Evolutionary conservation across 23 tunicate species (phyloP).

Genomic region (Ascidia mentula): DNA sequence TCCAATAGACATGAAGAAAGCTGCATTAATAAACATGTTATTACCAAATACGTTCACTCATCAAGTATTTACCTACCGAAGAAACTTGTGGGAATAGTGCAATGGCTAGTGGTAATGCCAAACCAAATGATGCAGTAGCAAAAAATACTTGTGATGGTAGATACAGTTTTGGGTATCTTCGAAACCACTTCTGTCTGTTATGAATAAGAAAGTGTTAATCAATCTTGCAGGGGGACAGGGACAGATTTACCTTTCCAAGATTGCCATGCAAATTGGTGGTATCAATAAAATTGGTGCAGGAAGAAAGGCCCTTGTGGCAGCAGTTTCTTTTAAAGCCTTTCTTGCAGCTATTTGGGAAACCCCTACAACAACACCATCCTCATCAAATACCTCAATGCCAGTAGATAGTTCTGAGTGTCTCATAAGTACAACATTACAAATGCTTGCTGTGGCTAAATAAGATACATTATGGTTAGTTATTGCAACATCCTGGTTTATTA

Average conservation of each 20-base stretch:
- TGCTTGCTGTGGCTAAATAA: constrained; percentile 71
- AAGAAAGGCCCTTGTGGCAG: constrained; percentile 75
- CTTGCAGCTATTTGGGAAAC: constrained; percentile 88
- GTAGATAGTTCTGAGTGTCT: constrained; percentile 73
- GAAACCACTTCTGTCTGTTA: constrained; percentile 43
- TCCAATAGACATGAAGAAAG: too few relatives aligned
- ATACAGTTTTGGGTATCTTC: constrained; percentile 43
- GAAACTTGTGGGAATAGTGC: constrained; percentile 92
- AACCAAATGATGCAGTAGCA: constrained; percentile 53
- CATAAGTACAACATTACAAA: constrained; percentile 88
- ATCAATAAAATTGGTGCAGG: constrained; percentile 82
- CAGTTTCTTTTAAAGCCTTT: constrained; percentile 77
- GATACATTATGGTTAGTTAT: too few relatives aligned
- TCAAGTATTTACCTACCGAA: constrained; percentile 34
- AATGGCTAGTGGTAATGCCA: constrained; percentile 87
- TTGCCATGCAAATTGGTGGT: constrained; percentile 74
- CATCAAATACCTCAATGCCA: constrained; percentile 82
- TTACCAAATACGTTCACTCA: too few relatives aligned
- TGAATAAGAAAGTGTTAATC: not conserved
- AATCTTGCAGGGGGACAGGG: not conserved
- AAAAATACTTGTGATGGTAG: constrained; percentile 60
- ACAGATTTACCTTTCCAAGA: constrained; percentile 59
- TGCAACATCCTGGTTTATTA: not conserved
- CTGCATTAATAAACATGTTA: too few relatives aligned
- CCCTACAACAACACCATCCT: constrained; percentile 75